Evolutionary conservation across 2,888 invertebrate species (phyloP).

Genomic region (Chalcis sispes): DNA sequence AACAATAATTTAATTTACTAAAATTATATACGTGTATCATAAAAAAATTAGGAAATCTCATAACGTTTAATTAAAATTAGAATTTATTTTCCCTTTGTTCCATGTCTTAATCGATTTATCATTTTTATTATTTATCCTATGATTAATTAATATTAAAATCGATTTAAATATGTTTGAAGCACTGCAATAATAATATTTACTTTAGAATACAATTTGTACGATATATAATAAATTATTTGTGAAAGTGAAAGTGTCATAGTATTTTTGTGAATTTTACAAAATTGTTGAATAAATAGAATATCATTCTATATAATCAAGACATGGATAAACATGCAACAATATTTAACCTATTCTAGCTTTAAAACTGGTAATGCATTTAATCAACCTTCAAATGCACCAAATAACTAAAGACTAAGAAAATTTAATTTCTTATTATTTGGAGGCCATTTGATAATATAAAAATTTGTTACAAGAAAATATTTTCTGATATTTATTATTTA

Average conservation of each 20-base stretch:
- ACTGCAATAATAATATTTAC: conserved; percentile 18
- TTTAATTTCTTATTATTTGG: conserved; percentile 58
- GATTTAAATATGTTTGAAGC: background rate
- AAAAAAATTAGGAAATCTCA: conserved; percentile 3
- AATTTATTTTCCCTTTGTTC: conserved; percentile 4
- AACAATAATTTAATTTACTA: conserved; percentile 7
- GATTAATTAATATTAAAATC: background rate
- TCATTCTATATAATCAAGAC: conserved; percentile 14
- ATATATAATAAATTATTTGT: conserved; percentile 13
- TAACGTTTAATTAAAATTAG: background rate
- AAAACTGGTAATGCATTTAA: conserved; percentile 38
- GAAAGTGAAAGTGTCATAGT: conserved; percentile 20
- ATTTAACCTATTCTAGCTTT: conserved; percentile 13
- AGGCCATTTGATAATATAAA: conserved; percentile 56
- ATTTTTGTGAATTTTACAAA: conserved; percentile 18
- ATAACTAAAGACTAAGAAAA: conserved; percentile 53
- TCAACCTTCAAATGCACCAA: conserved; percentile 60
- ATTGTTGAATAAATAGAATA: conserved; percentile 27
- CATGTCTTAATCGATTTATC: background rate
- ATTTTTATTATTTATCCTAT: conserved; percentile 13
- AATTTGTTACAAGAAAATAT: conserved; percentile 59
- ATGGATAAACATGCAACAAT: conserved; percentile 38
- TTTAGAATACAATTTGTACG: background rate
- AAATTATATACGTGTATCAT: background rate
- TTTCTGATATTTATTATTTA: conserved; percentile 16